These are phyloP conservation scores for Takifugu ocellatus DNA, from an alignment of 2,797 vertebrate genomes.

Conservation along the genomic window DNA sequence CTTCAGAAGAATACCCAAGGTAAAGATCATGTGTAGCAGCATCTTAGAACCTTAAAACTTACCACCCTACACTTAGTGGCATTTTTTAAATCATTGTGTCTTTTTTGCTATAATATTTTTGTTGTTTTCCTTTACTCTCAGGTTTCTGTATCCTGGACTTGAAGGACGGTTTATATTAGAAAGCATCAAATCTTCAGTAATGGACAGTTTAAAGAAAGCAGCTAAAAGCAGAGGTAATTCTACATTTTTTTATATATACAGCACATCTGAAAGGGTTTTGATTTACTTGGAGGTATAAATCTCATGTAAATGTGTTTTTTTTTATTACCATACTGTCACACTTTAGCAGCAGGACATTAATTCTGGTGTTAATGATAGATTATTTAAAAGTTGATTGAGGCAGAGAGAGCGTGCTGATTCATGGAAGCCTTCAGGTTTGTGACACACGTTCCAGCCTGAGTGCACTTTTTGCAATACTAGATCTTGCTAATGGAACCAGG, in stretches of 20 bases:
- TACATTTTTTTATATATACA: not conserved
- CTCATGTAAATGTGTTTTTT: constrained; percentile 10
- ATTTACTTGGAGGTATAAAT: constrained; percentile 3
- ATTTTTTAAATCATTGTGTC: not conserved
- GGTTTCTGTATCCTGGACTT: constrained; percentile 92
- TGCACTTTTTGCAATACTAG: not conserved
- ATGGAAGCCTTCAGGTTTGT: constrained; percentile 32
- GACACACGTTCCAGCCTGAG: constrained; percentile 25
- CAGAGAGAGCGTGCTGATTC: constrained; percentile 27
- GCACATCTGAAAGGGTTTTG: not conserved
- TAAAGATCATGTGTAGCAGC: constrained; percentile 46
- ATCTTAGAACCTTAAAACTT: not conserved
- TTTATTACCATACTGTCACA: constrained; percentile 27
- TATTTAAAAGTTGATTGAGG: constrained; percentile 30
- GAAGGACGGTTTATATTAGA: constrained; percentile 89
- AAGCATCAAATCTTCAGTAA: constrained; percentile 83
- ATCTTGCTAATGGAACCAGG: not conserved
- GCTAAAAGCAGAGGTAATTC: constrained; percentile 90
- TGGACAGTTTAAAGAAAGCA: constrained; percentile 88
- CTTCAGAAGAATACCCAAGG: constrained; percentile 92
- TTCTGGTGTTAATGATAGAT: constrained; percentile 35
- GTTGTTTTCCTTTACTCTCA: constrained; percentile 45
- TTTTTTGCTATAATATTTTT: not conserved
- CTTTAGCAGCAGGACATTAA: constrained; percentile 21
- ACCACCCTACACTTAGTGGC: not conserved